phyloP scores from a whole-genome alignment of 2,113 vertebrate genomes.

The Actinemys pallida region DNA sequence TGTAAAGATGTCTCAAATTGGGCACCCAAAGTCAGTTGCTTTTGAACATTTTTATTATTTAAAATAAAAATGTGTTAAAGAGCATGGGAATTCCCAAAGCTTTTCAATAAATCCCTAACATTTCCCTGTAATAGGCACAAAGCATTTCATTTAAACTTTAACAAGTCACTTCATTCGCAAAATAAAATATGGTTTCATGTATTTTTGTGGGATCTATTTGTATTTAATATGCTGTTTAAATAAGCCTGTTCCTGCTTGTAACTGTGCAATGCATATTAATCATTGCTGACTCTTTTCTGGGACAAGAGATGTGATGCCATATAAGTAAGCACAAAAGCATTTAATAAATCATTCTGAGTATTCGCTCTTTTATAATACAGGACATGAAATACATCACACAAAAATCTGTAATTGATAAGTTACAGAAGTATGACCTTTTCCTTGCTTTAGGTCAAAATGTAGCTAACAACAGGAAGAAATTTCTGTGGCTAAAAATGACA shows the following conservation, averaged over 20 bases:
- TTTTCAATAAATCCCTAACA: neutral
- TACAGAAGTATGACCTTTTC: neutral
- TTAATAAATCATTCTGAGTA: neutral
- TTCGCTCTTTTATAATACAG: neutral
- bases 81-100: neutral
- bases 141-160: neutral
- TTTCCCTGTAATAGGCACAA: neutral
- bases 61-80: neutral
- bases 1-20: neutral
- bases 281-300: neutral
- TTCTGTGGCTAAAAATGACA: neutral
- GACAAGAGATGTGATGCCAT: neutral
- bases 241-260: neutral
- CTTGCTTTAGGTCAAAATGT: neutral
- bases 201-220: neutral
- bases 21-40: neutral
- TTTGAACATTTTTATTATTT: neutral
- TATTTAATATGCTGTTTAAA: neutral
- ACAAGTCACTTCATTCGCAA: neutral
- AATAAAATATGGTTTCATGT: accelerated
- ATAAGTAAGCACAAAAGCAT: neutral
- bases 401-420: neutral
- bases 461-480: neutral
- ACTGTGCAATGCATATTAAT: neutral
- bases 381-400: neutral